phyloP scores from a whole-genome alignment of 2,888 invertebrate species.

The Eremobia ochroleuca region DNA sequence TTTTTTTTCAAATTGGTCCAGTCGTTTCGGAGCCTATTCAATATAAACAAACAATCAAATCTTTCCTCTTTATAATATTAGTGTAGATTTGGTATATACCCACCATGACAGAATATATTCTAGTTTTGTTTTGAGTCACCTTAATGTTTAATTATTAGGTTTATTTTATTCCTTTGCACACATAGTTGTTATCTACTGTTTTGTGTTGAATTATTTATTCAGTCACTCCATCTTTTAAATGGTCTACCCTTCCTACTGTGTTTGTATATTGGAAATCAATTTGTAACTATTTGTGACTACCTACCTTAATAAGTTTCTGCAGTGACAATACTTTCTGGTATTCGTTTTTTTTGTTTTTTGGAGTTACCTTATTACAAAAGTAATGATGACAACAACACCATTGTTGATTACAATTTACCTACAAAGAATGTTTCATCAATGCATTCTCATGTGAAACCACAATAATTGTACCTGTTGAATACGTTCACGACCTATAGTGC shows the following conservation, averaged over 20 bases:
- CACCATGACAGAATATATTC: not conserved
- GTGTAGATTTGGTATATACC: not conserved
- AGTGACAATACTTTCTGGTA: not conserved
- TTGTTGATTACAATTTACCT: not conserved
- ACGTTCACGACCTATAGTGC: not conserved
- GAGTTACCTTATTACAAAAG: not conserved
- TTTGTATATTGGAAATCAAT: not conserved
- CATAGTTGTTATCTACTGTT: not conserved
- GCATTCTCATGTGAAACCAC: constrained; percentile 5
- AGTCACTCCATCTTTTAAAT: not conserved
- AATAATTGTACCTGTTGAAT: constrained; percentile 25
- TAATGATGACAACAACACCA: not conserved
- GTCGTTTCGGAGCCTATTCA: no score
- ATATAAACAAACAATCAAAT: no score
- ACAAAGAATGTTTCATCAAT: constrained; percentile 23
- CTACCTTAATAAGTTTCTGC: not conserved
- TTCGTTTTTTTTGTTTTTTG: not conserved
- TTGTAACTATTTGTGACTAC: not conserved
- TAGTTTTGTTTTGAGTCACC: no score
- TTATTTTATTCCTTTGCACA: not conserved
- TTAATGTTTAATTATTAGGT: not conserved
- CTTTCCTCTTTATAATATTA: no score
- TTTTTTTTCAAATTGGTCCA: no score
- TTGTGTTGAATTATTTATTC: not conserved
- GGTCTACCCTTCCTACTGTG: not conserved